These are phyloP conservation scores for Atrina japonica DNA, from an alignment of 2,888 invertebrate species.

Conservation along the genomic window DNA sequence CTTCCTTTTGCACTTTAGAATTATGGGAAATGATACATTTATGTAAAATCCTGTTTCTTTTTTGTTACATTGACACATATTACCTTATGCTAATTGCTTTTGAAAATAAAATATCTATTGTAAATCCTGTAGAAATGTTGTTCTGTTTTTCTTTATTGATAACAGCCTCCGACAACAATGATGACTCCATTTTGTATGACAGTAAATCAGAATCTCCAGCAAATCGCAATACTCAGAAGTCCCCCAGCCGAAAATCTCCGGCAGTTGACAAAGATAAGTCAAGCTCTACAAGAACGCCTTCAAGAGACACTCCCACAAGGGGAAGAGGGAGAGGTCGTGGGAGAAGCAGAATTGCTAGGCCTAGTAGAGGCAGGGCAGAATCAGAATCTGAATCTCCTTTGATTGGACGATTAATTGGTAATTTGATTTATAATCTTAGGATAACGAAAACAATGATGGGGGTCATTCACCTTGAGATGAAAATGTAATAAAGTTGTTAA, in stretches of 20 bases:
- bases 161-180: conserved; percentile 30
- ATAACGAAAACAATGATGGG: too few species aligned
- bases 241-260: conserved; percentile 11
- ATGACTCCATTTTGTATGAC: conserved; percentile 36
- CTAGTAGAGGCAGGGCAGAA: conserved; percentile 58
- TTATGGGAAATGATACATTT: neutral
- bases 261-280: conserved; percentile 16
- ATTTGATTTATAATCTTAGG: neutral
- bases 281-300: conserved; percentile 10
- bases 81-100: too few species aligned
- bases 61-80: too few species aligned
- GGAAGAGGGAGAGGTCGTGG: conserved; percentile 63
- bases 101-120: neutral
- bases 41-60: too few species aligned
- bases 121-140: neutral
- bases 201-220: conserved; percentile 27
- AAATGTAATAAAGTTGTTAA: too few species aligned
- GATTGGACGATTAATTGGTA: conserved; percentile 36
- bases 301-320: conserved; percentile 41
- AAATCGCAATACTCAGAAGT: conserved; percentile 11
- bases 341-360: conserved; percentile 51
- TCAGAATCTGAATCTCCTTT: conserved; percentile 60
- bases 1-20: too few species aligned
- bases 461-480: neutral
- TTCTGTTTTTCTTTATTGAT: too few species aligned